phyloP scores from a whole-genome alignment of 2,888 invertebrate species.

The Noctua janthina region DNA sequence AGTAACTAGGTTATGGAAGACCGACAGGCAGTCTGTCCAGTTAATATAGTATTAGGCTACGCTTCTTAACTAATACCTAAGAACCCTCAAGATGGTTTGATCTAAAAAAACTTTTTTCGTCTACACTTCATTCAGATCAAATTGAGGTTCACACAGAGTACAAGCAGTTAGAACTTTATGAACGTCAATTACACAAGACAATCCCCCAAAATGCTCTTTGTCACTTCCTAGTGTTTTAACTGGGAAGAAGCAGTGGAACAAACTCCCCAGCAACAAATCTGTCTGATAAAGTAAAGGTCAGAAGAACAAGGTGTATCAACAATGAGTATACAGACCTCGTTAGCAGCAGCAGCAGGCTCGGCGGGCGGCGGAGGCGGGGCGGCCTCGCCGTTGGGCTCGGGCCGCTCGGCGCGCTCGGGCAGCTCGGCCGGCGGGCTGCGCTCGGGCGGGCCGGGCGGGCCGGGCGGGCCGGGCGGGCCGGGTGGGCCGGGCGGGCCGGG shows the following conservation, averaged over 20 bases:
- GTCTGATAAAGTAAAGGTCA: neutral
- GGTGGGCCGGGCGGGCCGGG: slow-evolving; percentile 78
- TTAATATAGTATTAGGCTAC: no score
- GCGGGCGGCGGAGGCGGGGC: slow-evolving; percentile 27
- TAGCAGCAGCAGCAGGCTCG: neutral
- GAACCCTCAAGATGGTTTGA: neutral
- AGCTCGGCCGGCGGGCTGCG: slow-evolving; percentile 76
- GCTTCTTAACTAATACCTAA: no score
- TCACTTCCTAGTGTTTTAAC: neutral
- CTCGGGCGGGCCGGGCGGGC: slow-evolving; percentile 77
- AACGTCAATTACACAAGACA: neutral
- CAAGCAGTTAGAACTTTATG: neutral
- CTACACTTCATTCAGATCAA: neutral
- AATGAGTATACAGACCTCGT: slow-evolving; percentile 11
- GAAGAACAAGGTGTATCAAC: neutral
- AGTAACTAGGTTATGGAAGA: neutral
- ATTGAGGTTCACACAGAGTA: neutral
- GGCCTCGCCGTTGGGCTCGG: slow-evolving; percentile 46
- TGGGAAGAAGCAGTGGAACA: neutral
- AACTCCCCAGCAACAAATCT: neutral
- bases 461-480: no score
- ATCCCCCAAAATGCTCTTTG: neutral
- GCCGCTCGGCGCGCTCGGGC: slow-evolving; percentile 63
- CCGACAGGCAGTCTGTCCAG: no score
- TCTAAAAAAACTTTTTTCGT: neutral